Evolutionary conservation across 2,888 invertebrate genomes (phyloP), one percentile per base, ranked within the genome.

Genomic region (Taenaris catops): DNA sequence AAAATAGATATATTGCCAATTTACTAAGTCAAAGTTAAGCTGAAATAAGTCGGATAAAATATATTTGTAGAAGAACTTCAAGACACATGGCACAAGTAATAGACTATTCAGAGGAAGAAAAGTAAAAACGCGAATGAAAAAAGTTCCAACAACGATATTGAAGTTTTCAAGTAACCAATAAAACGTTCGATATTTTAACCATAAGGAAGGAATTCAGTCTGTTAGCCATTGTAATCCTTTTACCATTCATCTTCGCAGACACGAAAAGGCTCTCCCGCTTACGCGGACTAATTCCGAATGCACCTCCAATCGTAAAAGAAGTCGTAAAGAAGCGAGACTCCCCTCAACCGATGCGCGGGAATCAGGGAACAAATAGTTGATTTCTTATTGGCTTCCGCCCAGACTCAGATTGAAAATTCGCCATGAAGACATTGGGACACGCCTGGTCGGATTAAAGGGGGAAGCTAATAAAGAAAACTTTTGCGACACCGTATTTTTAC

Each of bases 381-480:
- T 84, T 86, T 81, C 80, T 83, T 84, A 84, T 83, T 86, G 86
- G 80, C 76, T 81, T 74, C 76, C 70, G 64, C 76, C 79, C 78
- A 80, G 81, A 69, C 74, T 73, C 76, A 80, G 83, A 81, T 86
- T 83, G 83, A 86, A 86, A 83, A 81, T 81, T 81, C 74, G 74
- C 83, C 81, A 81, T 86, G 83, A 86, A 83, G 80, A 86, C 83
- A 86, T 84, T 83, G 81, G 71, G 70, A 80, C 79, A 83, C 84
- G 83, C 78, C 78, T 72, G 74, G 71, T 59, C 61, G 78, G 81
- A 83, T 83, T 83, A 84, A 84, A 80, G 76, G 80, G 80, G 80
- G 71, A 74, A 80, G 80, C 81, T 86, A 84, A 86, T 86, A 84
- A 86, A 81, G 84, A 80, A 84, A 86, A 86, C 74, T 86, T 84